Percentiles rank a stretch among this genome's conserved stretches.
These are phyloP conservation scores for Speoplatyrhinus poulsoni DNA, from an alignment of 2,113 vertebrate species.

Conservation along the genomic window DNA sequence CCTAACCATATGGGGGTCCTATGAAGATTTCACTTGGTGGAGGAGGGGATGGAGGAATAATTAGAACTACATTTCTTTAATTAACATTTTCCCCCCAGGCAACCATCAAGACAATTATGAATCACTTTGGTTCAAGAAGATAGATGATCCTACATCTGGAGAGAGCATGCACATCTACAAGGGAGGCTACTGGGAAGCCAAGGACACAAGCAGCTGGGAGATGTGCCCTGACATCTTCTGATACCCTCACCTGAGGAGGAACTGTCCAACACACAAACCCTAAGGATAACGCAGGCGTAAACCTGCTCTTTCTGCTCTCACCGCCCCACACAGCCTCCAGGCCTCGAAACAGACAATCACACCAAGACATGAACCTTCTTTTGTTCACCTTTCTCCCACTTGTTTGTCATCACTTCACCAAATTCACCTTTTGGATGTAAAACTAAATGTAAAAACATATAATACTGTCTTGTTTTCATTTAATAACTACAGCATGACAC, in stretches of 20 bases:
- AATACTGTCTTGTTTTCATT: neutral
- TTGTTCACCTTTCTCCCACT: slow-evolving; percentile 16
- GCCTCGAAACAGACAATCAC: slow-evolving; percentile 1
- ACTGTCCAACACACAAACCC: neutral
- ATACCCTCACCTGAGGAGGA: slow-evolving; percentile 16
- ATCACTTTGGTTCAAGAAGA: slow-evolving; percentile 89
- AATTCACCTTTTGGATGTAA: neutral
- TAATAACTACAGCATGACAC: neutral
- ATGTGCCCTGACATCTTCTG: slow-evolving; percentile 89
- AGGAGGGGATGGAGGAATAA: neutral
- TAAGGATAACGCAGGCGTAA: neutral
- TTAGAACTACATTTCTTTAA: neutral
- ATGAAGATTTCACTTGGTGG: neutral
- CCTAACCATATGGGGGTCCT: neutral
- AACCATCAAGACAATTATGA: slow-evolving; percentile 84
- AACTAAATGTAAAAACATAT: neutral
- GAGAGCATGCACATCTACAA: slow-evolving; percentile 88
- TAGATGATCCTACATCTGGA: slow-evolving; percentile 83
- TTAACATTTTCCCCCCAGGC: slow-evolving; percentile 58
- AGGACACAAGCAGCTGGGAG: slow-evolving; percentile 85
- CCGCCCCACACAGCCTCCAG: neutral
- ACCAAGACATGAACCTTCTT: neutral
- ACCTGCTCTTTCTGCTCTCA: neutral
- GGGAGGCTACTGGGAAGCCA: slow-evolving; percentile 94
- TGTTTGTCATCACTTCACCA: slow-evolving; percentile 21